Base-by-base conservation (phyloP, 2,797 vertebrate genomes). In the Mallotus villosus region DNA sequence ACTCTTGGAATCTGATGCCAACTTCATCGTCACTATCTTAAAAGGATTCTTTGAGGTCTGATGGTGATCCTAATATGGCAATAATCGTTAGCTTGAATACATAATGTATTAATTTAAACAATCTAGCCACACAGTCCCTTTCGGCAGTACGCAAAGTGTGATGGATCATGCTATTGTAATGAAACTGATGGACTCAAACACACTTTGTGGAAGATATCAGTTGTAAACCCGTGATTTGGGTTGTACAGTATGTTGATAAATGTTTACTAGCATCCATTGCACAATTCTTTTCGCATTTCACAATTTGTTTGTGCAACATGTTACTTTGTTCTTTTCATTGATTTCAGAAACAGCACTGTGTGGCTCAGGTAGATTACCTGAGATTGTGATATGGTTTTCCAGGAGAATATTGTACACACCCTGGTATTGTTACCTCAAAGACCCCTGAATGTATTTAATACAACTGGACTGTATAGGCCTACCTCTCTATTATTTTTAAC, bases 261-360 rank as follows among this genome's bases (percentile, higher is more conserved):
- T 84, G 88, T 91, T 91, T 89, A 81, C 78, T 61, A 67, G 62
- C 83, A 55, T 80, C 21, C 72, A 77, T 87, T 90, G 85, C 86
- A 90, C 87, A 84, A 77, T 63, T 63, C 17, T 67, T 66, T 41
- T 57, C 12, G 55, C 32, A 21, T 32, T 67, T 82, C 81, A 41
- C 22, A 64, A 62, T 16, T 32, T 63, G 73, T 58, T 70, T 51
- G 55, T 49, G 58, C 68, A 12, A 0, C 2, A 41, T 5, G 9
- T 11, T 41, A 59, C 27, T 67, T 73, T 64, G 53, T 76, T 46
- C 11, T 12, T 14, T 46, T 46, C 51, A 85, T 61, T 46, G 25
- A 74, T 73, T 63, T 64, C 61, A 46, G 76, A 14, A 59, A 53
- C 17, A n/a, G 21, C 24, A 63, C 41, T 51, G 21, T n/a, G 17